Conservation (phyloP, 2,113 vertebrate genomes). For the zebrafish (Danio rerio) region DNA sequence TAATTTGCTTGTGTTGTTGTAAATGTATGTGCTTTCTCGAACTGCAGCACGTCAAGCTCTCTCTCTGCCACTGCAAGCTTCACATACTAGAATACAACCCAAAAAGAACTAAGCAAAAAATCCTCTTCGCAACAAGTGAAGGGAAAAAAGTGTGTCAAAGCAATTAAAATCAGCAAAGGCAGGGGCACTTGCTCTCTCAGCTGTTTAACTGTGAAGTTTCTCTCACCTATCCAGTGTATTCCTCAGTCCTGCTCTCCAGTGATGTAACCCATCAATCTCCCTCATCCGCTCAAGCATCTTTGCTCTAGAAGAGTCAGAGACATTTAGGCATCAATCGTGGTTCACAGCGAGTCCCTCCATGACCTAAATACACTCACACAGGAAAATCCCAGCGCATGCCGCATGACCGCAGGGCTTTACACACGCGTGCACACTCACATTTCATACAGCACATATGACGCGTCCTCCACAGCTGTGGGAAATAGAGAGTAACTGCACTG, state of each 20-base stretch:
- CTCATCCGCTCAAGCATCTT: constrained; percentile 43
- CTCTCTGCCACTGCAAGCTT: too few relatives aligned
- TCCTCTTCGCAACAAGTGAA: not conserved
- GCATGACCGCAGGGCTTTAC: not conserved
- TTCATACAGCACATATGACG: not conserved
- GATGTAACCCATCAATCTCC: not conserved
- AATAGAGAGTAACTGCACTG: not conserved
- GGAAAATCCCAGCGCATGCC: not conserved
- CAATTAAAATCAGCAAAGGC: constrained; percentile 26
- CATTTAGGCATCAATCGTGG: constrained; percentile 26
- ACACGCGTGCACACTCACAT: not conserved
- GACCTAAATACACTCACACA: constrained; percentile 33
- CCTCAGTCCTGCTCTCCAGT: not conserved
- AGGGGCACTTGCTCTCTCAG: not conserved
- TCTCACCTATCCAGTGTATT: not conserved
- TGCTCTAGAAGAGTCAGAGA: constrained; percentile 22
- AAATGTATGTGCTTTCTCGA: too few relatives aligned
- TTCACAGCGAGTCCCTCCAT: constrained; percentile 13
- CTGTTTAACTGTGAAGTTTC: not conserved
- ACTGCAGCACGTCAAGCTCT: too few relatives aligned
- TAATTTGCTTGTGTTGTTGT: too few relatives aligned
- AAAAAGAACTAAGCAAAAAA: not conserved
- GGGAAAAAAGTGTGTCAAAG: not conserved
- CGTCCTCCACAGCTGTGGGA: not conserved
- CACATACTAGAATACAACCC: too few relatives aligned